A percentile compares a stretch with the other conserved stretches of the same genome.
phyloP scores from a whole-genome alignment of 2,113 vertebrate genomes.

The Fulmarus glacialis region DNA sequence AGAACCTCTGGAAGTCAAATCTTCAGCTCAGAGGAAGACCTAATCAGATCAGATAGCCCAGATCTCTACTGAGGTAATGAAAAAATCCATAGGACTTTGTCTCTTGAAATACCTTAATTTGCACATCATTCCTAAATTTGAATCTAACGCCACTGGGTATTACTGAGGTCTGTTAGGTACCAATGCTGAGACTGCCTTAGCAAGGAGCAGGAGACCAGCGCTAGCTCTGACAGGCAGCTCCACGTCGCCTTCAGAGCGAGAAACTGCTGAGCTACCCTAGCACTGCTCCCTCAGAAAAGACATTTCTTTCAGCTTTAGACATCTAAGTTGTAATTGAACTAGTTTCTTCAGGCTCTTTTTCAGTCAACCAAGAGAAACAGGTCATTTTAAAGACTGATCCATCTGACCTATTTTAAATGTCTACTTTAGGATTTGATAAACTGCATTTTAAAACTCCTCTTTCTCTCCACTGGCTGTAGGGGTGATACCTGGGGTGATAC shows the following conservation, averaged over 20 bases:
- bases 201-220: background rate
- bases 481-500: background rate
- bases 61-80: background rate
- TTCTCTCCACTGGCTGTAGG: background rate
- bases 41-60: background rate
- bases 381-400: background rate
- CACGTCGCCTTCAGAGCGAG: fast-evolving
- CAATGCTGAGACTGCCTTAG: background rate
- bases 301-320: background rate
- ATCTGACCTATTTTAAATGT: background rate
- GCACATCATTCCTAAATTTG: background rate
- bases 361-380: background rate
- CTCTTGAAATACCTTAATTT: background rate
- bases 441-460: background rate
- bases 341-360: background rate
- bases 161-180: background rate
- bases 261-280: background rate
- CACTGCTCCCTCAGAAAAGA: background rate
- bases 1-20: background rate
- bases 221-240: background rate
- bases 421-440: background rate
- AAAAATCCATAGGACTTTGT: background rate
- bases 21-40: background rate
- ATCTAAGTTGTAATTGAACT: background rate
- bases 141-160: fast-evolving